Conservation (phyloP, 2,888 invertebrate genomes). For the Eupithecia pulchellata region DNA sequence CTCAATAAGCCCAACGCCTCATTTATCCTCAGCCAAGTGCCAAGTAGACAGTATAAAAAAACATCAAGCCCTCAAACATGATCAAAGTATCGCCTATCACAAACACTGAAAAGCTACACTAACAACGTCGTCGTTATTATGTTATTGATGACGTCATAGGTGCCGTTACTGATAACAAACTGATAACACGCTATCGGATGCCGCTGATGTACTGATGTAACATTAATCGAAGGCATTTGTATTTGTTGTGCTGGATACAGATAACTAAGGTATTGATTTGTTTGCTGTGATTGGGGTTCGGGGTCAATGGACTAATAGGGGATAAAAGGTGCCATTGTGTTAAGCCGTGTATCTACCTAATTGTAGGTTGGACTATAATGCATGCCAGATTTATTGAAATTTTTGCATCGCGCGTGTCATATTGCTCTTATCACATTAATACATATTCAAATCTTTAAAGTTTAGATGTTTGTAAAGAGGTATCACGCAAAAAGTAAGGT, state of each 20-base stretch:
- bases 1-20: no score
- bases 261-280: conserved; percentile 32
- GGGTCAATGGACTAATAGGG: conserved; percentile 14
- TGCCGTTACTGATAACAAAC: conserved; percentile 46
- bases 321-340: not conserved
- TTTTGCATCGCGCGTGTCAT: no score
- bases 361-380: no score
- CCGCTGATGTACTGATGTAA: conserved; percentile 77
- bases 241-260: conserved; percentile 48
- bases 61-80: not conserved
- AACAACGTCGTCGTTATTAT: conserved; percentile 49
- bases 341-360: not conserved
- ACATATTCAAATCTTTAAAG: no score
- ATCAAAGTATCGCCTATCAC: not conserved
- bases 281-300: conserved; percentile 23
- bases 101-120: not conserved
- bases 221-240: conserved; percentile 77
- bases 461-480: no score
- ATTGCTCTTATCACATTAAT: no score
- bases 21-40: not conserved
- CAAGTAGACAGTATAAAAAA: not conserved
- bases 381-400: no score
- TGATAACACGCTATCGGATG: conserved; percentile 68
- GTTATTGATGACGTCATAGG: conserved; percentile 66
- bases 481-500: no score